These are phyloP conservation scores for Acanthosepion pharaonis DNA, from an alignment of 2,888 invertebrate genomes.

Conservation along the genomic window DNA sequence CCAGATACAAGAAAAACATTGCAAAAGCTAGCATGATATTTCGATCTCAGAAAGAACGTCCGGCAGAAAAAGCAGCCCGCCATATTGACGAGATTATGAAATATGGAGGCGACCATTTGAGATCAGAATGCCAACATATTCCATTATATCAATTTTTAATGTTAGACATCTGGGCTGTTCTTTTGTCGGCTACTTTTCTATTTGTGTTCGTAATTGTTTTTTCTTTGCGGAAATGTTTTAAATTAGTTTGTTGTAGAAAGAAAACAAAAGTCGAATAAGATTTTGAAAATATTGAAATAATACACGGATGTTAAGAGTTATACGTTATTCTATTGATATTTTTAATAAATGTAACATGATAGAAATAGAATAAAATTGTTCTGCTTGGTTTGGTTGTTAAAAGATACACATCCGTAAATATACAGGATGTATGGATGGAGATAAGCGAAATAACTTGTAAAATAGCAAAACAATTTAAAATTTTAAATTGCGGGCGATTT, in stretches of 20 bases:
- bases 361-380: too few relatives aligned
- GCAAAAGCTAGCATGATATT: conserved; percentile 55
- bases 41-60: conserved; percentile 40
- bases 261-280: not conserved
- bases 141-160: conserved; percentile 59
- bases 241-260: not conserved
- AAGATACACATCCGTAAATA: too few relatives aligned
- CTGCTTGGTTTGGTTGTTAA: too few relatives aligned
- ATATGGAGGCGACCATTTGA: conserved; percentile 59
- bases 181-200: not conserved
- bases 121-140: conserved; percentile 55
- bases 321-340: too few relatives aligned
- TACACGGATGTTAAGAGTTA: too few relatives aligned
- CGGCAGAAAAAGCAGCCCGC: conserved; percentile 36
- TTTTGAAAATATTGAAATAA: conserved; percentile 42
- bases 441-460: too few relatives aligned
- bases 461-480: too few relatives aligned
- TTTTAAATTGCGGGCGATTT: too few relatives aligned
- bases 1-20: conserved; percentile 52
- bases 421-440: too few relatives aligned
- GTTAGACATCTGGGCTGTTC: conserved; percentile 50
- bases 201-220: not conserved
- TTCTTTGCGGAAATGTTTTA: not conserved
- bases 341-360: too few relatives aligned
- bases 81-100: conserved; percentile 24